Evolutionary conservation across 2,113 vertebrate genomes (phyloP), one percentile per base, ranked within the genome.

Genomic region (Puntigrus tetrazona): DNA sequence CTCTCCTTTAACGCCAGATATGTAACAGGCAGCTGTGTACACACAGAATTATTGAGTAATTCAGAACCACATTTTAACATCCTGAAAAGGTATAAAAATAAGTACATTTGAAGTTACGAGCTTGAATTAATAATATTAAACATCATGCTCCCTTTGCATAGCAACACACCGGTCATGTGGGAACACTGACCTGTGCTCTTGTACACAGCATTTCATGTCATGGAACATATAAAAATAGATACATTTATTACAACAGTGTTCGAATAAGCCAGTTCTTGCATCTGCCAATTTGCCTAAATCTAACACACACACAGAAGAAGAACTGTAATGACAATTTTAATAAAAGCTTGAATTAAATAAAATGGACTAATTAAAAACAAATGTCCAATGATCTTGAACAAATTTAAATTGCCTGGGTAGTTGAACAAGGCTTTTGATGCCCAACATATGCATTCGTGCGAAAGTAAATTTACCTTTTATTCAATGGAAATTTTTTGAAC

Each of bases 111-210:
- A 86, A 86, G 69, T 88, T 86, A 78, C 75, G 89, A 89, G 89
- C n/a, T 89, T 31, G 87, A 87, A 50, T 50, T 57, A n/a, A 57
- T 57, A 83, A 87, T 91, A 87, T 82, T 34, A 89, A 86, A 84
- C 85, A 89, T 91, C 91, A 92, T 87, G 91, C 90, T 92, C 89
- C 90, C 89, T 94, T 92, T 93, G 82, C 88, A 67, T 93, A 87
- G 86, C 87, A 90, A 88, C 86, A 85, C 41, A 69, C 20, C 3
- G 43, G 82, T 85, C 83, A 81, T 79, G 82, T 86, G 88, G 88
- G 89, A 82, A 84, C 73, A 84, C 81, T 83, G 84, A 74, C 84
- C 84, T 84, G 78, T 85, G 78, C 86, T 77, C 80, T 43, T 86
- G 88, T 87, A 84, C 87, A 83, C 77, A 86, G 86, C 86, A 88